Conservation (phyloP, 2,797 vertebrate genomes). For the Brachyalestes nurse region DNA sequence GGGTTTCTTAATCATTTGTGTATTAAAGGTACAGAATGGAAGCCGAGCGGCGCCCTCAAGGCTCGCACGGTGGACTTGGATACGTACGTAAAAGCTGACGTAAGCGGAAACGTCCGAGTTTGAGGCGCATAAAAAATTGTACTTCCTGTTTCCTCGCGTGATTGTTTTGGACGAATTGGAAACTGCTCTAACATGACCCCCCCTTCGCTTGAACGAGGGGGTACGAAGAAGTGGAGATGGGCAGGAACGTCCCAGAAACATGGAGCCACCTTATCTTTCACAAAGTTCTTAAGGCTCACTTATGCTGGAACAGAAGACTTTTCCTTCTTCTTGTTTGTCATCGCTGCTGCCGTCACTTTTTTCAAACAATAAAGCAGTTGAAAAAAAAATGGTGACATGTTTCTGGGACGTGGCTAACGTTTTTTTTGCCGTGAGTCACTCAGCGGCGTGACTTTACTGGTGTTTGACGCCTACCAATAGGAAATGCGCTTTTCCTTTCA, state of each 20-base stretch:
- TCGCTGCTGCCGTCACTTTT: slow-evolving; percentile 11
- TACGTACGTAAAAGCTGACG: slow-evolving; percentile 54
- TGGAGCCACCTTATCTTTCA: slow-evolving; percentile 32
- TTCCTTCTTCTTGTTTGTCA: neutral
- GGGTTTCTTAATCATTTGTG: slow-evolving; percentile 57
- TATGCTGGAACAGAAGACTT: neutral
- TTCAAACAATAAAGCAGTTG: neutral
- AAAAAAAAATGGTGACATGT: slow-evolving; percentile 14
- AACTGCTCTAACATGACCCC: slow-evolving; percentile 63
- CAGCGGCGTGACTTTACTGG: neutral
- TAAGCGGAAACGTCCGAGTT: slow-evolving; percentile 64
- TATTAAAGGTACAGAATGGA: slow-evolving; percentile 68
- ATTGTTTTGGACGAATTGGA: slow-evolving; percentile 74
- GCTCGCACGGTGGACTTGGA: slow-evolving; percentile 55
- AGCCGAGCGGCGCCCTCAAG: slow-evolving; percentile 56
- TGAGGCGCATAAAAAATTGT: slow-evolving; percentile 72
- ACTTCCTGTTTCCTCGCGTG: slow-evolving; percentile 76
- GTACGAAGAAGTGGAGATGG: slow-evolving; percentile 58
- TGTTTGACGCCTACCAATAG: slow-evolving; percentile 25
- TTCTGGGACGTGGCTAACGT: slow-evolving; percentile 39
- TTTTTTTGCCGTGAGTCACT: neutral
- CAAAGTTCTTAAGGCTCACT: neutral
- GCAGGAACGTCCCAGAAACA: slow-evolving; percentile 61
- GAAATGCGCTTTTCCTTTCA: slow-evolving; percentile 63
- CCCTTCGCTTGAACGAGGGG: slow-evolving; percentile 43